phyloP scores from a whole-genome alignment of 2,113 vertebrate species.

The Equus przewalskii region DNA sequence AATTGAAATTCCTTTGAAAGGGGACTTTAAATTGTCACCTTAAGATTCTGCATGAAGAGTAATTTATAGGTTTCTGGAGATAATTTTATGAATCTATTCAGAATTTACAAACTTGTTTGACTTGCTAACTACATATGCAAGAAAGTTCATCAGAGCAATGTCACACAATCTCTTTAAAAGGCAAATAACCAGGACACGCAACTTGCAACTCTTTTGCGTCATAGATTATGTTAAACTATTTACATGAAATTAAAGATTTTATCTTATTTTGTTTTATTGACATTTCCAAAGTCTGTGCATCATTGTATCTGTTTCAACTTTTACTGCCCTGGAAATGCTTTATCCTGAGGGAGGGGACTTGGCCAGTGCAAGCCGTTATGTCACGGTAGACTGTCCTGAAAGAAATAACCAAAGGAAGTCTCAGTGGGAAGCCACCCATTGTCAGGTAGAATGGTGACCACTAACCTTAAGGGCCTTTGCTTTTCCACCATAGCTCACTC shows the following conservation, averaged over 20 bases:
- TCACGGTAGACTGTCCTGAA: background rate
- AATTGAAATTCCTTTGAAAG: slow-evolving; percentile 48
- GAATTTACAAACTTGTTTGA: background rate
- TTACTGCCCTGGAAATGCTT: background rate
- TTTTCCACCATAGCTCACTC: accelerated
- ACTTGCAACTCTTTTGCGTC: background rate
- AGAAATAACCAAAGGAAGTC: background rate
- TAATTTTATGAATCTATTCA: background rate
- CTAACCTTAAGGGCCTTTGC: background rate
- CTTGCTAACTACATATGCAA: background rate
- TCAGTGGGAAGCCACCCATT: background rate
- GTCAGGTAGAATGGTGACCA: background rate
- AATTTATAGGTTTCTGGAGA: background rate
- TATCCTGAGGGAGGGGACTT: accelerated
- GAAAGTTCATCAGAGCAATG: background rate
- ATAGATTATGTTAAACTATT: background rate
- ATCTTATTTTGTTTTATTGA: background rate
- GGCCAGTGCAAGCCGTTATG: background rate
- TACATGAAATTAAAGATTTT: background rate
- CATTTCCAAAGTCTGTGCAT: background rate
- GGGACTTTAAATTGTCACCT: background rate
- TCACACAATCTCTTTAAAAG: background rate
- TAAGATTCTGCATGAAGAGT: background rate
- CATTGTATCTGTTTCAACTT: background rate
- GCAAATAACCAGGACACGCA: background rate